phyloP scores from a whole-genome alignment of 2,797 vertebrate genomes.

The Aythya fuligula region DNA sequence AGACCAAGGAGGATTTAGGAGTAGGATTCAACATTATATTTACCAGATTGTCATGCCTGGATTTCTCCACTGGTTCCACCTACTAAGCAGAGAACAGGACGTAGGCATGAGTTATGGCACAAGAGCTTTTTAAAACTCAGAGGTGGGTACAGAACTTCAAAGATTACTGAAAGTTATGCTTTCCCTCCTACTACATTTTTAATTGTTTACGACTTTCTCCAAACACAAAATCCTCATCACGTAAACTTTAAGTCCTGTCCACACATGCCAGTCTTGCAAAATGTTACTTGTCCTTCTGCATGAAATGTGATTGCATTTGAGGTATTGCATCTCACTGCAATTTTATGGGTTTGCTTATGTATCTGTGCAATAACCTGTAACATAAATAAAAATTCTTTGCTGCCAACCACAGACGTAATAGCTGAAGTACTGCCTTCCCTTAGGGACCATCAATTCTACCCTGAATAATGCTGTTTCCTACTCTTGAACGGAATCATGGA shows the following conservation, averaged over 20 bases:
- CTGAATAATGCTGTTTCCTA: not conserved
- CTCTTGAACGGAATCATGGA: not conserved
- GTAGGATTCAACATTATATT: not conserved
- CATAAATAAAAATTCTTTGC: not conserved
- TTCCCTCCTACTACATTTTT: not conserved
- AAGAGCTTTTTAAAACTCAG: not conserved
- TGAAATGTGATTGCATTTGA: not conserved
- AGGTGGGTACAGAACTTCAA: not conserved
- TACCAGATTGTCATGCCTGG: not conserved
- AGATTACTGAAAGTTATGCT: not conserved
- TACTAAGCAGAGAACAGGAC: not conserved
- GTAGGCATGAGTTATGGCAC: not conserved
- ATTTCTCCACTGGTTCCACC: not conserved
- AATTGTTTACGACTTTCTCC: not conserved
- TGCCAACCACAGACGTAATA: not conserved
- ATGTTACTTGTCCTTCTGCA: not conserved
- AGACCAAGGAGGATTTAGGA: not conserved
- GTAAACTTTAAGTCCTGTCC: not conserved
- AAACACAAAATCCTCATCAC: not conserved
- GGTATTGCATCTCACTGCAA: no score
- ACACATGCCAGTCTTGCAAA: slow-evolving; percentile 15
- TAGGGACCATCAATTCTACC: not conserved
- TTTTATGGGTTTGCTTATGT: not conserved
- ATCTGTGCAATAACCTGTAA: not conserved
- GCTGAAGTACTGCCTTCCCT: not conserved